A percentile compares a stretch with the other conserved stretches of the same genome.
phyloP scores from a whole-genome alignment of 2,113 vertebrate species.

The Pseudolaguvia tuberculata region DNA sequence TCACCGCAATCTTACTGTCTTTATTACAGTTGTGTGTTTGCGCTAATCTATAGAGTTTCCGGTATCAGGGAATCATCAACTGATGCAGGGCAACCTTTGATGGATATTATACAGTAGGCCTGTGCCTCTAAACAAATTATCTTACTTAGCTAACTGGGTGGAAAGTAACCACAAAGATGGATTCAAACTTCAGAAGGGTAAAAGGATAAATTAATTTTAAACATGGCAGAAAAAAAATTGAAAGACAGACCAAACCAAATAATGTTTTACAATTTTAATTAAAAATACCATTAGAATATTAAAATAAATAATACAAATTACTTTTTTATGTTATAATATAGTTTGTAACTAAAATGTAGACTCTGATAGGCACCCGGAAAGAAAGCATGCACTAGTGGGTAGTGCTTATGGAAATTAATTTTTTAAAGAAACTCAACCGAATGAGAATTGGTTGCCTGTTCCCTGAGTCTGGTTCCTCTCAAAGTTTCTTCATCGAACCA shows the following conservation, averaged over 20 bases:
- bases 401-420: neutral
- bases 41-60: slow-evolving; percentile 26
- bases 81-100: slow-evolving; percentile 18
- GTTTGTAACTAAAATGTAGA: neutral
- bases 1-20: slow-evolving; percentile 42
- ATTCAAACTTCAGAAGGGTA: too few relatives aligned
- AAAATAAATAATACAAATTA: neutral
- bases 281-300: neutral
- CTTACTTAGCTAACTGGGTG: neutral
- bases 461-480: too few relatives aligned
- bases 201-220: neutral
- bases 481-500: too few relatives aligned
- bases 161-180: neutral
- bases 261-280: neutral
- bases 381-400: neutral
- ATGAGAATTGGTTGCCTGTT: too few relatives aligned
- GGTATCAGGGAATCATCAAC: slow-evolving; percentile 27
- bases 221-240: neutral
- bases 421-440: too few relatives aligned
- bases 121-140: slow-evolving; percentile 1
- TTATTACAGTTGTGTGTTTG: slow-evolving; percentile 44
- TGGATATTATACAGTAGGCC: slow-evolving; percentile 3
- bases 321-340: neutral
- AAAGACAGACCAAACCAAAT: neutral
- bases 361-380: neutral